Base-by-base conservation (phyloP, 2,888 invertebrate species). In the Drosophila melanocephala region DNA sequence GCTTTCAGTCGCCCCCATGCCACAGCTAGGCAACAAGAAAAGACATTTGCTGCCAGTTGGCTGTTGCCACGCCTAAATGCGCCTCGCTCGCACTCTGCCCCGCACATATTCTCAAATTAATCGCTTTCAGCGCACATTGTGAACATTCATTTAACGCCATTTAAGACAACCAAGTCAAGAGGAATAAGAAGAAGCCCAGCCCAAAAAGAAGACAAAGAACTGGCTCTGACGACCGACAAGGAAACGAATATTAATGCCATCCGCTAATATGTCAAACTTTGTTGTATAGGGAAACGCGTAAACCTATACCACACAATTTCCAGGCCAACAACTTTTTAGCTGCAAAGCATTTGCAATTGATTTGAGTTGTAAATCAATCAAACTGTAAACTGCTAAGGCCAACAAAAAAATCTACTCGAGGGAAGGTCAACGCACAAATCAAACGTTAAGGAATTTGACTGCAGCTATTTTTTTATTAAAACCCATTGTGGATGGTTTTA, bases 101-200 rank as follows among this genome's bases (percentile, higher is more conserved):
- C 63, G 44, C 66, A 72, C 56, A 62, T 53, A 76, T 44, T 57
- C 75, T 37, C 47, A 84, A 87, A 86, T 89, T 84, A 89, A 86
- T 89, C 89, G 89, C 80, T 79, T 70, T 77, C 51, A 67, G 60
- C 71, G 79, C 71, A 70, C 80, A 69, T 60, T 75, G 87, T 78
- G 89, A 87, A 83, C 73, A 67, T 85, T 76, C 81, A 87, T 83
- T 88, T 81, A 88, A 88, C 90, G 88, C 76, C 79, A 83, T 90
- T 88, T 90, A 83, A 79, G 81, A 72, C 72, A 59, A 59, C 57
- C 39, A 4, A 52, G 47, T 39, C 59, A 35, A 35, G 7, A 37
- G 22, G 16, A 55, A 30, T n/a, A 30, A 52, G 51, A 44, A 51
- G 22, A 26, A 62, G 53, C 39, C 37, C 19, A 32, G 50, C 39